These are phyloP conservation scores for Rhea pennata DNA, from an alignment of 2,113 vertebrate genomes.

Conservation along the genomic window DNA sequence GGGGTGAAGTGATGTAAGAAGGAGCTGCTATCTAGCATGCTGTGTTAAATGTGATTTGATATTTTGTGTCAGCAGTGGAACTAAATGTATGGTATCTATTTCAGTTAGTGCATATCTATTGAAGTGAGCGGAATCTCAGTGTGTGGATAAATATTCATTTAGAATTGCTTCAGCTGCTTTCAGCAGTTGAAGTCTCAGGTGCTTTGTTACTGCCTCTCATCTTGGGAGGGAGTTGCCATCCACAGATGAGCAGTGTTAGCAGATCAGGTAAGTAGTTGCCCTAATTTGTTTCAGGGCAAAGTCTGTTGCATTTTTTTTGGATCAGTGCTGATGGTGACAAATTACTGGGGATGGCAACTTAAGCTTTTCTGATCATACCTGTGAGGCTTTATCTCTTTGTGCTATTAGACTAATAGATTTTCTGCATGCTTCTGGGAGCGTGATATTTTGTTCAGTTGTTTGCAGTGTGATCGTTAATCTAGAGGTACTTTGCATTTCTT, in stretches of 20 bases:
- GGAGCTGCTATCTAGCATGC: not conserved
- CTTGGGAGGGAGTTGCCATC: not conserved
- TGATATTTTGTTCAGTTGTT: not conserved
- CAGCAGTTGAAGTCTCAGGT: not conserved
- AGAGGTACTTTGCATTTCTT: not conserved
- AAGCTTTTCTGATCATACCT: not conserved
- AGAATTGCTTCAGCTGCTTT: not conserved
- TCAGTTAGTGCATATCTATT: fast-evolving
- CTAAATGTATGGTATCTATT: not conserved
- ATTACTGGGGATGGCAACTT: no score
- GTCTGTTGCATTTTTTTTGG: not conserved
- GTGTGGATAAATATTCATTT: not conserved
- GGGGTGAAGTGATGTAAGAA: not conserved
- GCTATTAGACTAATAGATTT: not conserved
- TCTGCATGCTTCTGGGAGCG: not conserved
- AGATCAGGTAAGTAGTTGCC: not conserved
- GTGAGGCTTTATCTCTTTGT: not conserved
- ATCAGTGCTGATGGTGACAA: fast-evolving
- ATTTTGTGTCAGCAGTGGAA: not conserved
- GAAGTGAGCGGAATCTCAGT: no score
- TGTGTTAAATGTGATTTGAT: not conserved
- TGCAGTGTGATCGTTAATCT: not conserved
- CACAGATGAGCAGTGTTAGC: not conserved
- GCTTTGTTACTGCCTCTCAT: not conserved
- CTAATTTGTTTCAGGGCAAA: not conserved